Conservation (phyloP, 2,797 vertebrate genomes). For the Pyrocephalus nanus region DNA sequence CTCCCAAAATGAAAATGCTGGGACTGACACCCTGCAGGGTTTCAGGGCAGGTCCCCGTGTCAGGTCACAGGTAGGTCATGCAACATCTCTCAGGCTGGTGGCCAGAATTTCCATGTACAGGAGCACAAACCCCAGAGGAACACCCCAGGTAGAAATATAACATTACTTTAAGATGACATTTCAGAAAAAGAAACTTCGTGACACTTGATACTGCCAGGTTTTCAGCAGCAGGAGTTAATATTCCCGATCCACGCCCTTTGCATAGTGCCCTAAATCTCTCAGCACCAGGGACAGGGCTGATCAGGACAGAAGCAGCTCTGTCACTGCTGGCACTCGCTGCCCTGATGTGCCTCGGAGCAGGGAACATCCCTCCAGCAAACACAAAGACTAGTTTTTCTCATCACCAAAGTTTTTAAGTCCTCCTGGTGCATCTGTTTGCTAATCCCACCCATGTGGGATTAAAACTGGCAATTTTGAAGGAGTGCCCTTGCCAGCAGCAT, state of each 20-base stretch:
- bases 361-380: background rate
- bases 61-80: background rate
- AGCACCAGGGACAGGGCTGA: background rate
- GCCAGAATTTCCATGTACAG: background rate
- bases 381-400: background rate
- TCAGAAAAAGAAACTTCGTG: background rate
- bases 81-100: background rate
- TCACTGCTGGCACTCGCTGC: background rate
- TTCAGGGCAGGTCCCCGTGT: background rate
- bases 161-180: background rate
- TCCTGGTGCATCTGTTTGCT: background rate
- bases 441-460: background rate
- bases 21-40: rapidly evolving
- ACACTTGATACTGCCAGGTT: background rate
- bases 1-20: background rate
- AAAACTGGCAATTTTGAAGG: background rate
- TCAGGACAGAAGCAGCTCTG: background rate
- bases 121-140: background rate
- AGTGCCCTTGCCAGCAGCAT: background rate
- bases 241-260: background rate
- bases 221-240: background rate
- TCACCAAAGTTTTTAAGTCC: background rate
- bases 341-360: background rate
- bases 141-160: background rate
- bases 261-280: background rate